Percentiles rank a stretch among this genome's conserved stretches.
These are phyloP conservation scores for Anser cygnoides DNA, from an alignment of 2,113 vertebrate genomes.

Conservation along the genomic window DNA sequence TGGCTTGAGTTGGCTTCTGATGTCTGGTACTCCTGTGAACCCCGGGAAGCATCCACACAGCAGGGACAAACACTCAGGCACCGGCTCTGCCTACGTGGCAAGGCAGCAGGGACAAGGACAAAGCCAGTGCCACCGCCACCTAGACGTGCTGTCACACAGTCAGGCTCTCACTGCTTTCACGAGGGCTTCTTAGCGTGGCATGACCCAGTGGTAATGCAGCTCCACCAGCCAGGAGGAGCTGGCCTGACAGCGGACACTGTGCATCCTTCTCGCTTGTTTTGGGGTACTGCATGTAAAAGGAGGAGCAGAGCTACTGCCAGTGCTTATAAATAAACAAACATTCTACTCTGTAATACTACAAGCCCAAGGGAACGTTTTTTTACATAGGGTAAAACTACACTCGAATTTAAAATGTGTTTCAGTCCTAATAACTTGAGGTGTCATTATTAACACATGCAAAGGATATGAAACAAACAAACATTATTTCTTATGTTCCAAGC, in stretches of 20 bases:
- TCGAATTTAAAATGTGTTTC: constrained; percentile 5
- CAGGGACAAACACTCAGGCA: accelerated
- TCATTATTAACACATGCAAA: constrained; percentile 35
- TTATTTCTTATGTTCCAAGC: constrained; percentile 37
- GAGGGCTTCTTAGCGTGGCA: accelerated
- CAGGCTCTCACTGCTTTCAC: not conserved
- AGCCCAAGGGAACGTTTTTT: not conserved
- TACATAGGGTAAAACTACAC: not conserved
- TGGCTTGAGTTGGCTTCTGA: not conserved
- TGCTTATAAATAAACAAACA: constrained; percentile 9
- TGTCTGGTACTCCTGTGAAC: not conserved
- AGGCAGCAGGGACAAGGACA: not conserved
- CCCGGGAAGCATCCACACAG: accelerated
- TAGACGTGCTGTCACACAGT: not conserved
- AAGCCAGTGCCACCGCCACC: accelerated
- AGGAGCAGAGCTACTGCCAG: not conserved
- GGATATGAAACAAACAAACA: not conserved
- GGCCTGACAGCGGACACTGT: not conserved
- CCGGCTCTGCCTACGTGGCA: not conserved
- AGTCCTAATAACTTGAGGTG: constrained; percentile 23
- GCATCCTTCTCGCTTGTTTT: not conserved
- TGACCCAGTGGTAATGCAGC: not conserved
- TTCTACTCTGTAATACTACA: not conserved
- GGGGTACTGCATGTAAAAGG: not conserved
- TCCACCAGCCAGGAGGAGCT: not conserved